Conservation (phyloP, 2,888 invertebrate species). For the Parapristionchus giblindavisi region DNA sequence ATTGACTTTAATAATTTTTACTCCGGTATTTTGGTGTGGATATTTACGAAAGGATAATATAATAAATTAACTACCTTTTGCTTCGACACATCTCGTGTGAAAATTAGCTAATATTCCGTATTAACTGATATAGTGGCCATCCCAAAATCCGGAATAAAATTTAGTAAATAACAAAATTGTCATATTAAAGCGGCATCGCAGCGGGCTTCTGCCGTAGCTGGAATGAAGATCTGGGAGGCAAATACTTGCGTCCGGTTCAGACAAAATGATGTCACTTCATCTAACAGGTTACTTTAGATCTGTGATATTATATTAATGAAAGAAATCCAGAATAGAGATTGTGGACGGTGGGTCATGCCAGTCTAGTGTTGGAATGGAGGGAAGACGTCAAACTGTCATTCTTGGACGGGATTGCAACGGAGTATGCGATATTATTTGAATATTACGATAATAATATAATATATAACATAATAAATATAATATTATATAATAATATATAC, state of each 20-base stretch:
- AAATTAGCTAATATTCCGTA: no score
- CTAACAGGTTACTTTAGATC: not conserved
- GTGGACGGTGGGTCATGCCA: constrained; percentile 20
- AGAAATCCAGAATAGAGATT: constrained; percentile 4
- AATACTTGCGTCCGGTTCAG: constrained; percentile 25
- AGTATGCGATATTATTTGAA: not conserved
- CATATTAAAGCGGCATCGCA: no score
- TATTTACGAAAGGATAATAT: no score
- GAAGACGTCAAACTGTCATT: not conserved
- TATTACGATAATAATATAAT: not conserved
- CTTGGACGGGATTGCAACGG: constrained; percentile 28
- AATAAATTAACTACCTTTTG: no score
- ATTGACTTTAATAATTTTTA: no score
- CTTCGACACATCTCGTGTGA: no score
- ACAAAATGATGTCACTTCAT: constrained; percentile 10
- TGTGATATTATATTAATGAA: not conserved
- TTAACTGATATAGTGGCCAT: no score
- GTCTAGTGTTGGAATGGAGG: not conserved
- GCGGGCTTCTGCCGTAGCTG: not conserved
- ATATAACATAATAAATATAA: not conserved
- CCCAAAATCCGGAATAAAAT: no score
- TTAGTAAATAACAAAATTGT: no score
- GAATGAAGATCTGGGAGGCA: constrained; percentile 19
- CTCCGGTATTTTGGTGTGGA: no score
- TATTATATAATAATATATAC: not conserved